Conservation (phyloP, 2,888 invertebrate genomes). For the Allygus modestus region DNA sequence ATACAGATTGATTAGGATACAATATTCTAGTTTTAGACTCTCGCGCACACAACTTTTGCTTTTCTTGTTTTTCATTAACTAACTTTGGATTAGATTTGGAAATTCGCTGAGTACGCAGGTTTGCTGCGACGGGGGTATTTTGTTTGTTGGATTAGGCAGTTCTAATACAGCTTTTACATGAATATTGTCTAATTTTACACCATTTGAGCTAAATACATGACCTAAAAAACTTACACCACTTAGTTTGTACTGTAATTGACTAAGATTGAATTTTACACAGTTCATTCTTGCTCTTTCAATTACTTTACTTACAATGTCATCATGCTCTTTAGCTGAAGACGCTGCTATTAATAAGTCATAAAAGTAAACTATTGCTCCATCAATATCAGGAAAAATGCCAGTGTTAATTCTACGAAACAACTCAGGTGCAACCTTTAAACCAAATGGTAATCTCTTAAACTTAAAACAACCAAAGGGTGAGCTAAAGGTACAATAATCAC, state of each 20-base stretch:
- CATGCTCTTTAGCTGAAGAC: slow-evolving; percentile 66
- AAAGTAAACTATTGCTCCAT: slow-evolving; percentile 69
- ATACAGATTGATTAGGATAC: too few species aligned
- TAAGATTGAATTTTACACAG: slow-evolving; percentile 59
- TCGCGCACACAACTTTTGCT: too few species aligned
- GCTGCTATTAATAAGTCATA: slow-evolving; percentile 70
- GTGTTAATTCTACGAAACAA: slow-evolving; percentile 68
- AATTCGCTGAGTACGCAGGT: too few species aligned
- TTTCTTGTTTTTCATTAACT: too few species aligned
- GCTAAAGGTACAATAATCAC: slow-evolving; percentile 39
- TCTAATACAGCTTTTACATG: slow-evolving; percentile 16
- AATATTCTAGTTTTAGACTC: too few species aligned
- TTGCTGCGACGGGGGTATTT: too few species aligned
- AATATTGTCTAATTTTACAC: slow-evolving; percentile 33
- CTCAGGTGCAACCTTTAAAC: slow-evolving; percentile 61
- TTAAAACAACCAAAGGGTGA: slow-evolving; percentile 37
- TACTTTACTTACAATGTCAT: slow-evolving; percentile 66
- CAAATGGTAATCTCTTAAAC: slow-evolving; percentile 52
- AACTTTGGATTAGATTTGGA: too few species aligned
- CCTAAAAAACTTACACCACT: slow-evolving; percentile 61
- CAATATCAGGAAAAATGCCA: slow-evolving; percentile 67
- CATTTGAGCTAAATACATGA: slow-evolving; percentile 49
- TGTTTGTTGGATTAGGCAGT: slow-evolving; percentile 30
- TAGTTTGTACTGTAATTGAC: slow-evolving; percentile 59
- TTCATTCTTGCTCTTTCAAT: slow-evolving; percentile 64